Evolutionary conservation across 2,888 invertebrate species (phyloP), one percentile per base, ranked within the genome.

Genomic region (Ephialtes manifestator): DNA sequence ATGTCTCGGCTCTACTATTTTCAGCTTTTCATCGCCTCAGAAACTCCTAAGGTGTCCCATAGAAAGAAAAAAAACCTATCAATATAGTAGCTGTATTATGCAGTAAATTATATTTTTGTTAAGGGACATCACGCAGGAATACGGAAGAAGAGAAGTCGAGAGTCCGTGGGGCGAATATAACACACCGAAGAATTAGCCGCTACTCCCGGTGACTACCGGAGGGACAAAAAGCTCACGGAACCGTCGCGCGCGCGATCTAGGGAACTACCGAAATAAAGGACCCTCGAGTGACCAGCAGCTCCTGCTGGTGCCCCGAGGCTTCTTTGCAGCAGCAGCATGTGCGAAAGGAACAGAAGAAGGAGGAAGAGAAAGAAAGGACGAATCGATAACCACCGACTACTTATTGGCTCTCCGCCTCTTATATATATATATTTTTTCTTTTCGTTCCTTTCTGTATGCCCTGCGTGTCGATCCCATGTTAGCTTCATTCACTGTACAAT

Each of bases 301-400:
- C 48, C 31, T 48, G 28, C 60, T 48, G 39, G 53, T 78, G 78
- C 76, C 83, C 39, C 53, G 81, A 84, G 87, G 83, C 81, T 81
- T 84, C 84, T 79, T 39, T 39, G 60, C 68, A 10, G 55, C 71
- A 18, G 28, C 43, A 46, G 51, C 35, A n/a, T n/a, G 51, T 77
- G 70, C 79, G 65, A 77, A 72, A 70, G 43, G 67, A 65, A 84
- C 58, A 75, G 70, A 68, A 63, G 48, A 77, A 68, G 70, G 51
- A 75, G 65, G 77, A 71, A 58, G 70, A 67, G 55, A 83, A 48
- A 81, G 71, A 67, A 80, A 79, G 79, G 72, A 77, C 78, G 84
- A 85, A 86, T 85, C 85, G 85, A 85, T 85, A 85, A 79, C 85
- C 75, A 82, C 85, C 81, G 83, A 79, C 74, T 82, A 85, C 78